These are phyloP conservation scores for Hassar affinis DNA, from an alignment of 2,113 vertebrate species.

Conservation along the genomic window DNA sequence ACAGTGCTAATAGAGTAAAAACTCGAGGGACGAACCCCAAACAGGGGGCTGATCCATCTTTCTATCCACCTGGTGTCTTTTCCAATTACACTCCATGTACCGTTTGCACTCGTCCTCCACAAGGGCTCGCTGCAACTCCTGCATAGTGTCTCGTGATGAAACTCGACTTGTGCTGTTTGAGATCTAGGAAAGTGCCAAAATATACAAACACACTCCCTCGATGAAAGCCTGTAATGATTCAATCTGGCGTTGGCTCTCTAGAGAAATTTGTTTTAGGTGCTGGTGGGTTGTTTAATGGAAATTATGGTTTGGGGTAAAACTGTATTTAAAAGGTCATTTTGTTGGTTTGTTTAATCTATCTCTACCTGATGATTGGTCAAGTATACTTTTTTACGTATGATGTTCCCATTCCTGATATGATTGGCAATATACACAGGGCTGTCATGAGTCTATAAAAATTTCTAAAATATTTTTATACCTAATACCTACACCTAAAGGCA, in stretches of 20 bases:
- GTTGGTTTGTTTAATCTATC: not conserved
- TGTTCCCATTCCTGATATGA: not conserved
- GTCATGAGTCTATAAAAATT: not conserved
- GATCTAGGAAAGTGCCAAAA: constrained; percentile 13
- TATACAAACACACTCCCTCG: not conserved
- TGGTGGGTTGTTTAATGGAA: not conserved
- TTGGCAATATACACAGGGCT: not conserved
- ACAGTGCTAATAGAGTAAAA: constrained; percentile 71
- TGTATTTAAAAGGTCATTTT: not conserved
- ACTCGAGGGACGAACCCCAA: constrained; percentile 69
- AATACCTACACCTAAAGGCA: not conserved
- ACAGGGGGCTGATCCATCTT: constrained; percentile 71
- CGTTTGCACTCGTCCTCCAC: constrained; percentile 50
- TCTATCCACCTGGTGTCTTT: constrained; percentile 73
- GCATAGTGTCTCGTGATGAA: not conserved
- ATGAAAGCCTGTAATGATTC: constrained; percentile 5
- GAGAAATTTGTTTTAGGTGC: not conserved
- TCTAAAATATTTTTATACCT: too few relatives aligned
- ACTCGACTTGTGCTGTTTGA: not conserved
- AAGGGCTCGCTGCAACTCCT: constrained; percentile 37
- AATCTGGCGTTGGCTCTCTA: not conserved
- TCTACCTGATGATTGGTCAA: not conserved
- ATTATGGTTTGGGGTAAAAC: constrained; percentile 2
- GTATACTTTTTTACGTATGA: not conserved
- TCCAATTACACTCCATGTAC: constrained; percentile 68